Evolutionary conservation across 2,797 vertebrate species (phyloP).

Genomic region (Aulostomus chinensis): DNA sequence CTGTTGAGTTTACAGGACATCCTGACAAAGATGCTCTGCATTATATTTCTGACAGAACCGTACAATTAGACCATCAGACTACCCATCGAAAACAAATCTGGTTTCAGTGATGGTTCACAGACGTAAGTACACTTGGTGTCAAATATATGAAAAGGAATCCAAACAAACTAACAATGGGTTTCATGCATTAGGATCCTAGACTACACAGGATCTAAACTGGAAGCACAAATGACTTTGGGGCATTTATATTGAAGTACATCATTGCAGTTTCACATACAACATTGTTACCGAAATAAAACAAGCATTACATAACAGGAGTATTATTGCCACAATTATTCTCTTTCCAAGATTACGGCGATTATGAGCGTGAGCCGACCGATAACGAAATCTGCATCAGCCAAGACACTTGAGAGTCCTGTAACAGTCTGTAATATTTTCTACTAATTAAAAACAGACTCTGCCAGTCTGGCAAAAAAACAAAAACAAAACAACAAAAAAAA

Average conservation of each 20-base stretch:
- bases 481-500: no score
- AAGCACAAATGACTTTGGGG: constrained; percentile 74
- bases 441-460: constrained; percentile 34
- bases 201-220: constrained; percentile 63
- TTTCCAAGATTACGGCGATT: constrained; percentile 29
- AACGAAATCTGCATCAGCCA: constrained; percentile 28
- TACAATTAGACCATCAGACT: constrained; percentile 20
- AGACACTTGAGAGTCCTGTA: constrained; percentile 59
- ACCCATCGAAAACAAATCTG: constrained; percentile 27
- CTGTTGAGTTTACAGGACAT: constrained; percentile 16
- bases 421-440: constrained; percentile 61
- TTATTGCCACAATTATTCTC: constrained; percentile 75
- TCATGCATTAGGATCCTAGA: constrained; percentile 75
- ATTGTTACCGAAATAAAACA: constrained; percentile 58
- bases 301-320: constrained; percentile 64
- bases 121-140: constrained; percentile 81
- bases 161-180: constrained; percentile 45
- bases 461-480: constrained; percentile 30
- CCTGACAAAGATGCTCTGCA: constrained; percentile 16
- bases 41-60: constrained; percentile 10
- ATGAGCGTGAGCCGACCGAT: constrained; percentile 43
- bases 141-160: constrained; percentile 24
- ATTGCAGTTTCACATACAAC: constrained; percentile 59
- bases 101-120: constrained; percentile 62
- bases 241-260: constrained; percentile 63